Evolutionary conservation across 1,140 invertebrate genomes (phyloP).

Genomic region (Anoplolepis gracilipes): DNA sequence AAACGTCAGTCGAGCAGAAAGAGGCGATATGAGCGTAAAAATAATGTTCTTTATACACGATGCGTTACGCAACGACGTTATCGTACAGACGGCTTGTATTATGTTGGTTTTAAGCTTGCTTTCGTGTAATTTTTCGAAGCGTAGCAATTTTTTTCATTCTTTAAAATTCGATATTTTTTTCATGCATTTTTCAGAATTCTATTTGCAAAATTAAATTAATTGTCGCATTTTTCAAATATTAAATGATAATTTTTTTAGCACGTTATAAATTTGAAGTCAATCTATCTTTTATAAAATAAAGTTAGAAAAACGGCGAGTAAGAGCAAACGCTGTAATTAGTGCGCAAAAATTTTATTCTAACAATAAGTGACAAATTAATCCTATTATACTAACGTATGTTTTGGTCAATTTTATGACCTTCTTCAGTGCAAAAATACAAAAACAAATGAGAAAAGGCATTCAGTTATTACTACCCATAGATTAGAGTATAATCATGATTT

Average conservation of each 20-base stretch:
- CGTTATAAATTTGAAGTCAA: too few relatives aligned
- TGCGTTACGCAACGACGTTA: conserved; percentile 58
- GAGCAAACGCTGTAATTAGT: too few relatives aligned
- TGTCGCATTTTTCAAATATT: not conserved
- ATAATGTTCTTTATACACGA: conserved; percentile 30
- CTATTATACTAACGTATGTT: too few relatives aligned
- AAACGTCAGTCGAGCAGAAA: conserved; percentile 43
- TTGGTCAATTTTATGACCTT: too few relatives aligned
- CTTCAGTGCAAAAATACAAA: too few relatives aligned
- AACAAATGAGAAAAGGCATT: too few relatives aligned
- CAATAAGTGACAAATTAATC: too few relatives aligned
- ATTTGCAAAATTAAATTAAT: not conserved
- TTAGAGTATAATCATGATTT: too few relatives aligned
- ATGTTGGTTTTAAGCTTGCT: not conserved
- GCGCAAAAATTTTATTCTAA: too few relatives aligned
- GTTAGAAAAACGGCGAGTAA: too few relatives aligned
- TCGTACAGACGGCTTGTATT: not conserved
- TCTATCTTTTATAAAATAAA: too few relatives aligned
- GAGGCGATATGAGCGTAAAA: conserved; percentile 64
- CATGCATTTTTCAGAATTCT: not conserved
- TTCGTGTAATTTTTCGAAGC: not conserved
- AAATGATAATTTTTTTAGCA: not conserved
- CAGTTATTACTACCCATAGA: too few relatives aligned
- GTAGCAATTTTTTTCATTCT: not conserved
- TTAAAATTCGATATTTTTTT: not conserved